A percentile compares a stretch with the other conserved stretches of the same genome.
These are phyloP conservation scores for Harpagifer antarcticus DNA, from an alignment of 2,797 vertebrate genomes.

Conservation along the genomic window DNA sequence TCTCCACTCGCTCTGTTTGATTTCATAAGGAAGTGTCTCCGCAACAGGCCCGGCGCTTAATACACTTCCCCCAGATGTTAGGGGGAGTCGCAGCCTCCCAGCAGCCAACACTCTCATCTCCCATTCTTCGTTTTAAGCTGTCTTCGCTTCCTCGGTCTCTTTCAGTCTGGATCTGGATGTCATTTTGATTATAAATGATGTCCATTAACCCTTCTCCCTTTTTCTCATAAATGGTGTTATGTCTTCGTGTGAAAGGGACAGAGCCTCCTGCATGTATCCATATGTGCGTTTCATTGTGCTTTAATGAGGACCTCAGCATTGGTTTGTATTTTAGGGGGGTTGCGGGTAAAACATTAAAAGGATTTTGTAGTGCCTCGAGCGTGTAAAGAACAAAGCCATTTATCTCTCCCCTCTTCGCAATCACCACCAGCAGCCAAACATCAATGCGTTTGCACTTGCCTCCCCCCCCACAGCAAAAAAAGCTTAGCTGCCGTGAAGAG, in stretches of 20 bases:
- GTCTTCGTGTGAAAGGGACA: neutral
- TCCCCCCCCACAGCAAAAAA: too few species aligned
- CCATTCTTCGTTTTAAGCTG: constrained; percentile 39
- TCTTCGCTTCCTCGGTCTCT: constrained; percentile 30
- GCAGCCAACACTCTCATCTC: constrained; percentile 63
- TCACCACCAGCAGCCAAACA: constrained; percentile 65
- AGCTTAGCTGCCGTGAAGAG: constrained; percentile 64
- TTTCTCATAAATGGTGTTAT: constrained; percentile 22
- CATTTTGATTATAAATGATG: constrained; percentile 68
- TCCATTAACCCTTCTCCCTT: constrained; percentile 45
- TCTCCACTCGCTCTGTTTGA: constrained; percentile 38
- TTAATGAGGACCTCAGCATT: constrained; percentile 28
- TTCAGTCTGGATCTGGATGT: constrained; percentile 47
- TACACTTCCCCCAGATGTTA: constrained; percentile 78
- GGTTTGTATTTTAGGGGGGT: constrained; percentile 34
- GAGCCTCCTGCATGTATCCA: neutral
- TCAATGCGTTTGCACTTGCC: constrained; percentile 52
- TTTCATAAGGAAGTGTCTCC: constrained; percentile 51
- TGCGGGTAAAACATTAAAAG: constrained; percentile 40
- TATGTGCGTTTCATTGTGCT: constrained; percentile 20
- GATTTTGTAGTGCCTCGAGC: constrained; percentile 44
- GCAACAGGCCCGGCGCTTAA: constrained; percentile 59
- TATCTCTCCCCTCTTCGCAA: constrained; percentile 65
- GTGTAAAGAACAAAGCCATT: constrained; percentile 71
- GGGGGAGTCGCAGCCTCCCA: constrained; percentile 62